phyloP scores from a whole-genome alignment of 1,140 invertebrate genomes.

The Periplaneta americana region DNA sequence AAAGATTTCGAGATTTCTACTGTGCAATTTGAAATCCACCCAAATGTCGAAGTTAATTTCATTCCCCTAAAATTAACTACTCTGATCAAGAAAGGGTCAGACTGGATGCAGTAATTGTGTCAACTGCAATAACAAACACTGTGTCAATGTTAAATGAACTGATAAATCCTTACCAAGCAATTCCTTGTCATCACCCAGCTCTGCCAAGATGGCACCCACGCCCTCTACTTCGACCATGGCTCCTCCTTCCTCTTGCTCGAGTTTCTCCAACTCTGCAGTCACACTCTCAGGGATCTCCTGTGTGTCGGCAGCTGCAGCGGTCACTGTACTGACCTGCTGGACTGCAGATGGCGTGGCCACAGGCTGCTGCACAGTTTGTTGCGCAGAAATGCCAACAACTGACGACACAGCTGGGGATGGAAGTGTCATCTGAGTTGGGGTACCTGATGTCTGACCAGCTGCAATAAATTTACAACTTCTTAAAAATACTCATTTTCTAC shows the following conservation, averaged over 20 bases:
- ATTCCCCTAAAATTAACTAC: too few relatives aligned
- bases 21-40: too few relatives aligned
- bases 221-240: constrained; percentile 63
- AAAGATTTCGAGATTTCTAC: too few relatives aligned
- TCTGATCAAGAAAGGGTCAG: too few relatives aligned
- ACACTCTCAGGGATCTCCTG: constrained; percentile 72
- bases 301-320: not conserved
- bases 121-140: too few relatives aligned
- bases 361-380: constrained; percentile 20
- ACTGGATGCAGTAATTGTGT: too few relatives aligned
- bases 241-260: constrained; percentile 66
- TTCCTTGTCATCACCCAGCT: constrained; percentile 82
- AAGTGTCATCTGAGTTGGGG: not conserved
- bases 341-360: constrained; percentile 26
- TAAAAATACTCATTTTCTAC: too few relatives aligned
- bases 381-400: not conserved
- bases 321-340: too few relatives aligned
- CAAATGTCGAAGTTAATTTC: too few relatives aligned
- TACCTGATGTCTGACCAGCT: not conserved
- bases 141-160: too few relatives aligned
- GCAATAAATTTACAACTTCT: too few relatives aligned
- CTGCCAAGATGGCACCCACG: constrained; percentile 71
- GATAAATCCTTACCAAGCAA: constrained; percentile 54
- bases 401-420: not conserved
- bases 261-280: constrained; percentile 69